These are phyloP conservation scores for Cyaniris semiargus DNA, from an alignment of 2,888 invertebrate species.

Conservation along the genomic window DNA sequence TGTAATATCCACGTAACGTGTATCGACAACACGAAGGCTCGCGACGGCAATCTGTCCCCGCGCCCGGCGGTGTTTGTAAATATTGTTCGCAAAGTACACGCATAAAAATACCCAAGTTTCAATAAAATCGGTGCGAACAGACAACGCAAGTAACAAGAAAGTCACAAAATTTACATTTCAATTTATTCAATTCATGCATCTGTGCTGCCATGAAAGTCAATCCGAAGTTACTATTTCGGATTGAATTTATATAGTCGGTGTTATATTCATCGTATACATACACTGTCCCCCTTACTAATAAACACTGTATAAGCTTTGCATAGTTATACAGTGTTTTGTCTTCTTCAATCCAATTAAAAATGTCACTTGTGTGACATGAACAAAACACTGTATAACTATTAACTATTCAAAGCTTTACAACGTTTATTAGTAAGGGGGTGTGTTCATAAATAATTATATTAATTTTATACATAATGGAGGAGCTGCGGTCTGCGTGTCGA, in stretches of 20 bases:
- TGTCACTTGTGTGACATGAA: no score
- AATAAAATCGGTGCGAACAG: neutral
- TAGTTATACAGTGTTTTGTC: no score
- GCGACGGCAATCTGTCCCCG: neutral
- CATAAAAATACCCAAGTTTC: neutral
- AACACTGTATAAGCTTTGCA: no score
- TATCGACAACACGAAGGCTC: neutral
- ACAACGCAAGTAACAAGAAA: slow-evolving; percentile 10
- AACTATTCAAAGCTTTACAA: no score
- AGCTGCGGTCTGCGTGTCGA: neutral
- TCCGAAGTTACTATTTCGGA: neutral
- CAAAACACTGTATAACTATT: no score
- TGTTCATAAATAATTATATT: neutral
- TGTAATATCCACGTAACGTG: neutral
- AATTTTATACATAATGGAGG: neutral
- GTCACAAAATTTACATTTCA: slow-evolving; percentile 7
- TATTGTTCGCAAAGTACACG: neutral
- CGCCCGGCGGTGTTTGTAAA: neutral
- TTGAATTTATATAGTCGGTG: neutral
- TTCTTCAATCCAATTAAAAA: no score
- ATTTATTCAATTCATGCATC: slow-evolving; percentile 23
- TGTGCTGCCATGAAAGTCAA: slow-evolving; percentile 25
- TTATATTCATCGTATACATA: neutral
- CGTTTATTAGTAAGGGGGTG: no score
- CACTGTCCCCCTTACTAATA: no score